phyloP scores from a whole-genome alignment of 2,797 vertebrate species.

The Enteromius fasciolatus region DNA sequence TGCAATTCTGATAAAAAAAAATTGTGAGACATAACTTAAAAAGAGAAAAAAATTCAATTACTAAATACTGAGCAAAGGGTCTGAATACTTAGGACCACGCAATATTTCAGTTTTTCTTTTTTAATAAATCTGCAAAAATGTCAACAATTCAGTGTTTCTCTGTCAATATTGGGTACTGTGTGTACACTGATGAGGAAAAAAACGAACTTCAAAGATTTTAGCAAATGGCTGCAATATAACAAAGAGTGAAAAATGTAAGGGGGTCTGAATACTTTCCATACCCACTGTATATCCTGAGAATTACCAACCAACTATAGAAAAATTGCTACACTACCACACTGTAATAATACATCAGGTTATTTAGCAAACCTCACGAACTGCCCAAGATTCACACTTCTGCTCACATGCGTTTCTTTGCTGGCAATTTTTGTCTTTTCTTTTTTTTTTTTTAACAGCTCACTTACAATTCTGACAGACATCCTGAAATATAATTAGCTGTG shows the following conservation, averaged over 20 bases:
- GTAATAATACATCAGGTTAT: neutral
- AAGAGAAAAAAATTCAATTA: neutral
- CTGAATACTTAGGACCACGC: too few species aligned
- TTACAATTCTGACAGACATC: neutral
- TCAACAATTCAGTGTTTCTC: too few species aligned
- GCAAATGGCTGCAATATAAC: too few species aligned
- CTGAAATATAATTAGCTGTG: neutral
- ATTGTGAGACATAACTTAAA: neutral
- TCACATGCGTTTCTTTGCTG: neutral
- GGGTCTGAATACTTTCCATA: too few species aligned
- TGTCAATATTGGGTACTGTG: too few species aligned
- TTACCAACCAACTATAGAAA: neutral
- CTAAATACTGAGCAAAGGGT: too few species aligned
- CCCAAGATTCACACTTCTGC: neutral
- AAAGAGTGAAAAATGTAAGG: too few species aligned
- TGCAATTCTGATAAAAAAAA: neutral
- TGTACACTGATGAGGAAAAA: too few species aligned
- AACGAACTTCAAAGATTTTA: too few species aligned
- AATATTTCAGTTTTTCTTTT: too few species aligned
- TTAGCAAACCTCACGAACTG: neutral
- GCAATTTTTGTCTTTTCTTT: constrained; percentile 5
- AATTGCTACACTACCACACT: neutral
- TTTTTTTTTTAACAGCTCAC: neutral
- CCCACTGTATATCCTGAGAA: neutral
- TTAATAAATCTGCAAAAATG: too few species aligned